Base-by-base conservation (phyloP, 92 coral and sea anemone genomes). In the Isaurus tuberculatus region DNA sequence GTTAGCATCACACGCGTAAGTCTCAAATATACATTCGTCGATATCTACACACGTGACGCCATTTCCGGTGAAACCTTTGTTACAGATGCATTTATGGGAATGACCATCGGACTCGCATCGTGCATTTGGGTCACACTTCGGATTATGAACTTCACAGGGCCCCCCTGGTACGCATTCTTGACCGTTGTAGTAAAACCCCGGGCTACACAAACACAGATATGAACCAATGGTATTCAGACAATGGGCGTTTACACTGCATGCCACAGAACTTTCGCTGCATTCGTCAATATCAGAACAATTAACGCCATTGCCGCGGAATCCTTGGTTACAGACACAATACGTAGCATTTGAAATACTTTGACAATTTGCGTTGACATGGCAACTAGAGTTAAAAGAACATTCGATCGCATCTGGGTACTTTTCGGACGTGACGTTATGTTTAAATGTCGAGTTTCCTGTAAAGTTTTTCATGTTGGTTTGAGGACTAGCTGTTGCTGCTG, bases 231-330 rank as follows among this genome's bases (percentile, higher is more conserved):
- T 57, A 23, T 77, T 77, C 43, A 34, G 51, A 42, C 82, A 77
- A 61, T 60, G 82, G 0, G 82, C 48, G 69, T 77, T 77, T 19
- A 34, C 51, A 61, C 55, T 10, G 20, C 82, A 77, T 8, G 4
- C 34, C 3, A 28, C 2, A 34, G 25, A 32, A 77, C 11, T 17
- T 60, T 77, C 82, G 6, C 51, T 40, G 19, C 82, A 77, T 25
- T 77, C 82, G 53, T 77, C 82, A 13, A 22, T 25, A 3, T 77
- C 82, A 10, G 82, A 57, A 40, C 82, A 77, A 22, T 58, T 77
- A 4, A 77, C 29, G 10, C 82, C 82, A 32, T 77, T 33, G 23
- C 82, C 82, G 23, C 16, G 22, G 19, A 57, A 77, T 2, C 82
- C 82, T 17, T 69, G 34, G 22, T 77, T 15, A 20, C 82, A 77